These are phyloP conservation scores for Frankliniella fusca DNA, from an alignment of 2,888 invertebrate species.

Conservation along the genomic window DNA sequence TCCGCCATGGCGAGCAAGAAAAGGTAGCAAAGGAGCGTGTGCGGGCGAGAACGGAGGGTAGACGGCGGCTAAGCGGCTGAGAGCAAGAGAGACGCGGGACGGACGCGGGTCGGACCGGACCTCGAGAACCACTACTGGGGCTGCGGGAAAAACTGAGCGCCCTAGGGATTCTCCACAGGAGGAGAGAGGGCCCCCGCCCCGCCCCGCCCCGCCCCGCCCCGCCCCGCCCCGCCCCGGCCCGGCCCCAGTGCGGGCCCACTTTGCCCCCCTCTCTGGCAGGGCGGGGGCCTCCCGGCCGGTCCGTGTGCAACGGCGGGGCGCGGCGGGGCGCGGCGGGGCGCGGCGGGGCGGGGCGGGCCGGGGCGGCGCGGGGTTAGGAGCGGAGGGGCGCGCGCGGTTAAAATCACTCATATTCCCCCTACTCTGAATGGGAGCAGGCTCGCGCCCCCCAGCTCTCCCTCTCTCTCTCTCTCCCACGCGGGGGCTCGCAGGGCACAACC, in stretches of 20 bases:
- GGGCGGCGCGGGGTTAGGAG: neutral
- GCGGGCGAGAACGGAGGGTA: neutral
- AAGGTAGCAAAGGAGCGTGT: no score
- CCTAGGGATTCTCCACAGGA: neutral
- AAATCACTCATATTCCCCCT: slow-evolving; percentile 26
- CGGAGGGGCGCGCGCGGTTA: neutral
- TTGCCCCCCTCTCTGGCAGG: neutral
- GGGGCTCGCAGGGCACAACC: neutral
- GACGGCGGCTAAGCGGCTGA: neutral
- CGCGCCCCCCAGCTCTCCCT: slow-evolving; percentile 31
- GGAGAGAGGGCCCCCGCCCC: neutral
- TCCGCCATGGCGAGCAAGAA: slow-evolving; percentile 65
- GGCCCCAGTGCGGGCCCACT: neutral
- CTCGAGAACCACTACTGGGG: neutral
- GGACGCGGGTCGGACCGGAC: neutral
- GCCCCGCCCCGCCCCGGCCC: neutral
- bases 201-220: neutral
- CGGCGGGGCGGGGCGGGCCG: neutral
- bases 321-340: neutral
- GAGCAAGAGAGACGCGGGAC: neutral
- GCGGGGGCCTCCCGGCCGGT: neutral
- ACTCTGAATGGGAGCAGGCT: neutral
- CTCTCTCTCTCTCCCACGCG: slow-evolving; percentile 34
- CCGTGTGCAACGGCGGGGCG: neutral
- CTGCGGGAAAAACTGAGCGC: slow-evolving; percentile 7